Percentiles rank a stretch among this genome's conserved stretches.
Conservation (phyloP, 2,113 vertebrate species). For the Hippocampus barbouri region DNA sequence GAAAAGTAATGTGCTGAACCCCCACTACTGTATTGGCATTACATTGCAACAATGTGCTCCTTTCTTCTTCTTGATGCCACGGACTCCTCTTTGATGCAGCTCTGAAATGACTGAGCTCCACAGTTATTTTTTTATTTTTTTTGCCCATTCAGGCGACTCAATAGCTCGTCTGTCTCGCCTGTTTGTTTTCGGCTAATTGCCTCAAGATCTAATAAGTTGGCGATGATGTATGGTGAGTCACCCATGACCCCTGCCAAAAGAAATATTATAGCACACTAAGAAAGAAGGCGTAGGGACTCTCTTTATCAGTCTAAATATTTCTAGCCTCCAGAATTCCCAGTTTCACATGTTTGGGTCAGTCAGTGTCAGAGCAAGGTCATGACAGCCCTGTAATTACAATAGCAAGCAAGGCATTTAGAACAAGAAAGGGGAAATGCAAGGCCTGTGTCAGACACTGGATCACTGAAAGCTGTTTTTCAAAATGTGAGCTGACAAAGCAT, state of each 20-base stretch:
- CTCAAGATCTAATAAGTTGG: conserved; percentile 97
- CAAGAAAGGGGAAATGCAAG: conserved; percentile 46
- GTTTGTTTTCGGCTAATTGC: conserved; percentile 98
- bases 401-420: conserved; percentile 66
- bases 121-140: conserved; percentile 88
- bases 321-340: conserved; percentile 63
- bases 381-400: conserved; percentile 67
- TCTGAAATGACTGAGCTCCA: conserved; percentile 83
- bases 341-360: conserved; percentile 72
- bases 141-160: conserved; percentile 82
- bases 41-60: conserved; percentile 83
- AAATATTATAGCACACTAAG: conserved; percentile 81
- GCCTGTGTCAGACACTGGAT: conserved; percentile 15
- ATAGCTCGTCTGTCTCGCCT: conserved; percentile 91
- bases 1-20: conserved; percentile 77
- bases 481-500: neutral
- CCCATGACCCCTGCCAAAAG: conserved; percentile 86
- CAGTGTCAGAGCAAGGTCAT: conserved; percentile 65
- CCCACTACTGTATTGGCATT: conserved; percentile 80
- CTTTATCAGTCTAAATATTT: conserved; percentile 74
- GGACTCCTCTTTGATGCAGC: conserved; percentile 83
- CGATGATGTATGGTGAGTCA: conserved; percentile 89
- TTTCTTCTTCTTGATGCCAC: conserved; percentile 82
- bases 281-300: conserved; percentile 51
- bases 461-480: conserved; percentile 4